Percentiles rank a stretch among this genome's conserved stretches.
These are phyloP conservation scores for Paramormyrops kingsleyae DNA, from an alignment of 2,113 vertebrate species.

Conservation along the genomic window DNA sequence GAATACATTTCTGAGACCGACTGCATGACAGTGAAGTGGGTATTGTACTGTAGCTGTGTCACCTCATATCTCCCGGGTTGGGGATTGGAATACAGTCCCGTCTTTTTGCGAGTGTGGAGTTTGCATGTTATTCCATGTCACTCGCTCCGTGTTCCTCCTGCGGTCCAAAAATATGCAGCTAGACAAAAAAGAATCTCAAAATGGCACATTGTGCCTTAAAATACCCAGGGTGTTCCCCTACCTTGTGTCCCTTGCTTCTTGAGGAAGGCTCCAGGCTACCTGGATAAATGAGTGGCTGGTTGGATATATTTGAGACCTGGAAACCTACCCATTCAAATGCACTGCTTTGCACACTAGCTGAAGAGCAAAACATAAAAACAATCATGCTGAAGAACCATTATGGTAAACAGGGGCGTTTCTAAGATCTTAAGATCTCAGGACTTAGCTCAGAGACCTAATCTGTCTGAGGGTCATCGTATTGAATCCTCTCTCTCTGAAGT, in stretches of 20 bases:
- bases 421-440: background rate
- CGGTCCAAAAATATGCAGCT: background rate
- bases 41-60: background rate
- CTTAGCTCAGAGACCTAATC: background rate
- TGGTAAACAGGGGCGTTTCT: background rate
- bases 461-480: background rate
- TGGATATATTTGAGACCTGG: background rate
- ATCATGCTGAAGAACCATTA: background rate
- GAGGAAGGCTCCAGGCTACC: background rate
- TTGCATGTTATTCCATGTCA: background rate
- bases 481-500: background rate
- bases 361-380: background rate
- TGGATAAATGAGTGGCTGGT: background rate
- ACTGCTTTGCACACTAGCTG: background rate
- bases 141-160: background rate
- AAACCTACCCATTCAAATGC: background rate
- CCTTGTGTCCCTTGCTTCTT: background rate
- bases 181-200: background rate
- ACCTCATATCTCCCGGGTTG: background rate
- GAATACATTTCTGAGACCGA: background rate
- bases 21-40: background rate
- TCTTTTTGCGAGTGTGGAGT: background rate
- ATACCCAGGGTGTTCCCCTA: background rate
- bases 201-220: background rate
- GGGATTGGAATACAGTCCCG: background rate